phyloP scores from a whole-genome alignment of 2,113 vertebrate genomes.

The Peromyscus leucopus region DNA sequence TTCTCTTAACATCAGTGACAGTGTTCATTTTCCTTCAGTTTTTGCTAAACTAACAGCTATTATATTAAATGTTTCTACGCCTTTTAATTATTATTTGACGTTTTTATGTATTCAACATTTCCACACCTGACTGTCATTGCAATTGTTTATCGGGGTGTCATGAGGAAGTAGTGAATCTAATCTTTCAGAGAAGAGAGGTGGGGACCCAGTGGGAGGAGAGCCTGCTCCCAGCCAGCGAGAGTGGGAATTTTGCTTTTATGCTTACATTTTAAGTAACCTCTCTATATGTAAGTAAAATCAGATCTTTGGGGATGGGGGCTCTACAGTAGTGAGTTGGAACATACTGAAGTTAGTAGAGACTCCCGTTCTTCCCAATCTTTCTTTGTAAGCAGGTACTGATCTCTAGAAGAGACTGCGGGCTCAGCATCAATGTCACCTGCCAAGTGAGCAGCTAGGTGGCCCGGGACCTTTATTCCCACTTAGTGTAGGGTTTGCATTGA shows the following conservation, averaged over 20 bases:
- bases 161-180: neutral
- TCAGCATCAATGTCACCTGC: neutral
- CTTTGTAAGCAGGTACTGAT: neutral
- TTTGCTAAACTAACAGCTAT: conserved; percentile 51
- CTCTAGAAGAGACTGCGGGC: neutral
- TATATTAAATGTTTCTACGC: neutral
- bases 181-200: neutral
- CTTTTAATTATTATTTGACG: conserved; percentile 15
- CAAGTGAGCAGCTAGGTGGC: neutral
- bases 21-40: conserved; percentile 47
- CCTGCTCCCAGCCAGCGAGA: no score
- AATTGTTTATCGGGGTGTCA: neutral
- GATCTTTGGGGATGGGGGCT: neutral
- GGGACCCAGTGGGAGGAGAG: accelerated
- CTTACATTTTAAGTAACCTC: neutral
- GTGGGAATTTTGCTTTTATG: neutral
- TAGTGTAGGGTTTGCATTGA: neutral
- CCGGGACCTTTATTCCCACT: neutral
- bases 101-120: neutral
- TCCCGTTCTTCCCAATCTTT: neutral
- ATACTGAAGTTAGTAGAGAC: neutral
- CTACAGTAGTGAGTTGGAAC: neutral
- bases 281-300: neutral
- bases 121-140: neutral
- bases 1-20: conserved; percentile 22